phyloP scores from a whole-genome alignment of 2,797 vertebrate species.

The Pangasius sanitwongsei region DNA sequence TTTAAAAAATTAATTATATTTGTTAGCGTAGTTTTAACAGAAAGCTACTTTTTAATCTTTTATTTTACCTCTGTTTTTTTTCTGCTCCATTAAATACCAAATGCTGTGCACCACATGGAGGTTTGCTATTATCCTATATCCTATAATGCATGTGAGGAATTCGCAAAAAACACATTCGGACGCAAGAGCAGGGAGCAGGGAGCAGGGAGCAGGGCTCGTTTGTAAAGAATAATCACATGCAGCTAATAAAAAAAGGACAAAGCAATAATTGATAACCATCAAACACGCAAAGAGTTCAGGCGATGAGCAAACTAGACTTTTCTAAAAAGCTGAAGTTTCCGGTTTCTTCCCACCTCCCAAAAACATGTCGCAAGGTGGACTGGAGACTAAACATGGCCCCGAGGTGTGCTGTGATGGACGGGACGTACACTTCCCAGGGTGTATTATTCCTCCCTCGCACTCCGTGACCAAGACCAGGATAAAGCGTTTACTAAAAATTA shows the following conservation, averaged over 20 bases:
- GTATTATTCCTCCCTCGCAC: no score
- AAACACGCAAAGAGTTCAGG: not conserved
- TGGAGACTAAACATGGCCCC: not conserved
- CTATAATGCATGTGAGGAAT: not conserved
- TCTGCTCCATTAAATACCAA: not conserved
- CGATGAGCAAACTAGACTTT: not conserved
- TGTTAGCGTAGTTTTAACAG: not conserved
- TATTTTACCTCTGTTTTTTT: not conserved
- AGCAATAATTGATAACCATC: not conserved
- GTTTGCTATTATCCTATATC: not conserved
- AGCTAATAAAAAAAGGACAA: not conserved
- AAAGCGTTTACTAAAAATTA: not conserved
- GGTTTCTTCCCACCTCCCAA: not conserved
- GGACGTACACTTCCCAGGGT: not conserved
- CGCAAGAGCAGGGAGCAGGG: not conserved
- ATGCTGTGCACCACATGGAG: not conserved
- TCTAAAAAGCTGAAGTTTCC: not conserved
- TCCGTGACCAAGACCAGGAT: not conserved
- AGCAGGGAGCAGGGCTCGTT: no score
- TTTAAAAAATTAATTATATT: not conserved
- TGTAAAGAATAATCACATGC: not conserved
- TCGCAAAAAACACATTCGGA: not conserved
- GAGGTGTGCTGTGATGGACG: not conserved
- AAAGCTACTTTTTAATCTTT: not conserved
- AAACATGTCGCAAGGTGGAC: not conserved